Percentiles rank a stretch among this genome's conserved stretches.
Conservation (phyloP, 2,797 vertebrate species). For the Mormyrus proboscirostris region DNA sequence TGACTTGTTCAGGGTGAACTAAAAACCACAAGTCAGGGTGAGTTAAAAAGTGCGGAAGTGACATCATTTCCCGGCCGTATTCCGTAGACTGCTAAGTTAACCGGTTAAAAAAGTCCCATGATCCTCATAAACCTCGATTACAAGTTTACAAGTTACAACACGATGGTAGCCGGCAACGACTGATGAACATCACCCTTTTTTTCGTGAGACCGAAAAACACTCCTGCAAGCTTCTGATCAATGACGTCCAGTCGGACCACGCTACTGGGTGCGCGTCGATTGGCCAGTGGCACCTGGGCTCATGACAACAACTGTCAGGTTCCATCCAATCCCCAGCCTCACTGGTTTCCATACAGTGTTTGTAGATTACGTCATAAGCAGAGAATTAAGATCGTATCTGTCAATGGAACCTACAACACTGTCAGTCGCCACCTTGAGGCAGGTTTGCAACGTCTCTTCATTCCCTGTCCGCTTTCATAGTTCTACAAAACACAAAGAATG, state of each 20-base stretch:
- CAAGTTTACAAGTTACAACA: background rate
- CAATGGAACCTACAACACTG: conserved; percentile 28
- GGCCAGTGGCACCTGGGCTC: conserved; percentile 73
- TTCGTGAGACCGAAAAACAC: conserved; percentile 3
- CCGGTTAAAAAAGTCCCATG: background rate
- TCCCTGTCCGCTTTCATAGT: background rate
- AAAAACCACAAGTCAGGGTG: background rate
- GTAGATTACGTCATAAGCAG: conserved; percentile 62
- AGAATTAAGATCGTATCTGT: conserved; percentile 50
- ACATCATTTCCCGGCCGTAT: background rate
- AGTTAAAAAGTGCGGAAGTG: conserved; percentile 6
- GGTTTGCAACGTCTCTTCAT: background rate
- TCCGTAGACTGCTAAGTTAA: background rate
- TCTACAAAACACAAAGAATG: background rate
- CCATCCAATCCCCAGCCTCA: conserved; percentile 53
- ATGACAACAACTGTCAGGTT: conserved; percentile 67
- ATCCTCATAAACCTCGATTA: background rate
- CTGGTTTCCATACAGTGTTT: conserved; percentile 49
- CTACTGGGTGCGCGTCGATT: conserved; percentile 58
- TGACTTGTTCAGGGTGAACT: background rate
- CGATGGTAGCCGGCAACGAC: background rate
- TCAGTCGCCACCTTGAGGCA: conserved; percentile 40
- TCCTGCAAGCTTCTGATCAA: conserved; percentile 72
- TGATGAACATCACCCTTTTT: background rate
- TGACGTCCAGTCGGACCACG: conserved; percentile 94